Evolutionary conservation across 2,888 invertebrate species (phyloP).

Genomic region (Lacanobia oleracea): DNA sequence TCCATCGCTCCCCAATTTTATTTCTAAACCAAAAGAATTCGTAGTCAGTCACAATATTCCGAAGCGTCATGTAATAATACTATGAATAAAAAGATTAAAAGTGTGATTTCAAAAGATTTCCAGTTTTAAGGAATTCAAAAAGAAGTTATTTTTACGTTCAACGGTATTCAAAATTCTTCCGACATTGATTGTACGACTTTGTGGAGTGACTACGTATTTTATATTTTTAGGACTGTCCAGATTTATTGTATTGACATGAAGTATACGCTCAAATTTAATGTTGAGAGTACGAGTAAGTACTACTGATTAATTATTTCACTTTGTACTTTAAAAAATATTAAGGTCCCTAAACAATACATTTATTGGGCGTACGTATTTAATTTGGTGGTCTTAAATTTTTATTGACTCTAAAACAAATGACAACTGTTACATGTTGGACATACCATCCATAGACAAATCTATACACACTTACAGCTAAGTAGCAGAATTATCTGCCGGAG

Average conservation of each 20-base stretch:
- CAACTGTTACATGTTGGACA: too few species aligned
- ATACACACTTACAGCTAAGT: too few species aligned
- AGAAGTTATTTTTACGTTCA: slow-evolving; percentile 29
- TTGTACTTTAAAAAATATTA: too few species aligned
- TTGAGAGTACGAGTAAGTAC: too few species aligned
- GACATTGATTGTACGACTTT: slow-evolving; percentile 27
- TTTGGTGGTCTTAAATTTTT: too few species aligned
- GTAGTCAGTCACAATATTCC: slow-evolving; percentile 12
- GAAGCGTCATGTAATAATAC: slow-evolving; percentile 12
- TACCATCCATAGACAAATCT: too few species aligned
- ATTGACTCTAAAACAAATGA: too few species aligned
- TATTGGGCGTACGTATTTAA: too few species aligned
- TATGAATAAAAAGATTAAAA: slow-evolving; percentile 21
- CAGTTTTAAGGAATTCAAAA: slow-evolving; percentile 59
- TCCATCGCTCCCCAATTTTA: neutral
- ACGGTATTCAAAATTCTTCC: slow-evolving; percentile 53
- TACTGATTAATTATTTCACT: too few species aligned
- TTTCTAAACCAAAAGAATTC: slow-evolving; percentile 20
- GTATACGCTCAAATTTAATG: too few species aligned
- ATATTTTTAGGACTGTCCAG: slow-evolving; percentile 10
- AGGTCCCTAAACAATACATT: too few species aligned
- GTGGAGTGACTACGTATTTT: slow-evolving; percentile 31
- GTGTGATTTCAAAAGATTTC: slow-evolving; percentile 40
- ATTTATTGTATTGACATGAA: neutral
- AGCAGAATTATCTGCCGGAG: too few species aligned